Conservation (phyloP, 2,113 vertebrate species). For the Neopipo cinnamomea region DNA sequence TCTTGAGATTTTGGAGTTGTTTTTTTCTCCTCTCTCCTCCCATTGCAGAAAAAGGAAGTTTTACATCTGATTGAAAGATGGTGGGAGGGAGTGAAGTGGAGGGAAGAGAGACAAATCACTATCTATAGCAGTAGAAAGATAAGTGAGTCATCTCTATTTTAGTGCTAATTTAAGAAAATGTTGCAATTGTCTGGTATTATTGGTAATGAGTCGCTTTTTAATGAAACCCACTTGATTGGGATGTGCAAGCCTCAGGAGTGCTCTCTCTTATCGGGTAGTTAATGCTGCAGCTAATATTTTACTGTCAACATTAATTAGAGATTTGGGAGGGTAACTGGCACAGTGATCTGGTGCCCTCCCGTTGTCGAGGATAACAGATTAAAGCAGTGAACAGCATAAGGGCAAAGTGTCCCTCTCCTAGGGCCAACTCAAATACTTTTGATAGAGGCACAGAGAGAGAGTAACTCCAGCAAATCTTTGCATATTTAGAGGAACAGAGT, state of each 20-base stretch:
- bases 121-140: background rate
- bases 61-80: background rate
- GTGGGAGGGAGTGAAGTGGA: background rate
- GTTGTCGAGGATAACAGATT: background rate
- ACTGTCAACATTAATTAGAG: constrained; percentile 24
- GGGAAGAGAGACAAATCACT: background rate
- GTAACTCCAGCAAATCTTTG: background rate
- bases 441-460: background rate
- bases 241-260: background rate
- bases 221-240: background rate
- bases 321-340: background rate
- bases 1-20: background rate
- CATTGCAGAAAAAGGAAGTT: background rate
- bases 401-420: background rate
- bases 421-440: background rate
- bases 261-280: background rate
- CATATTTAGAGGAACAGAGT: background rate
- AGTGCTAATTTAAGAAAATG: background rate
- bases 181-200: background rate
- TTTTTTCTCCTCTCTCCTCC: background rate
- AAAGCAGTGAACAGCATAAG: background rate
- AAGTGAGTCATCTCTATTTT: background rate
- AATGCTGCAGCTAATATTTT: background rate
- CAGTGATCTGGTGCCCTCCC: background rate
- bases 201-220: background rate